phyloP scores from a whole-genome alignment of 2,888 invertebrate genomes.

The Scaptomyza reducta region DNA sequence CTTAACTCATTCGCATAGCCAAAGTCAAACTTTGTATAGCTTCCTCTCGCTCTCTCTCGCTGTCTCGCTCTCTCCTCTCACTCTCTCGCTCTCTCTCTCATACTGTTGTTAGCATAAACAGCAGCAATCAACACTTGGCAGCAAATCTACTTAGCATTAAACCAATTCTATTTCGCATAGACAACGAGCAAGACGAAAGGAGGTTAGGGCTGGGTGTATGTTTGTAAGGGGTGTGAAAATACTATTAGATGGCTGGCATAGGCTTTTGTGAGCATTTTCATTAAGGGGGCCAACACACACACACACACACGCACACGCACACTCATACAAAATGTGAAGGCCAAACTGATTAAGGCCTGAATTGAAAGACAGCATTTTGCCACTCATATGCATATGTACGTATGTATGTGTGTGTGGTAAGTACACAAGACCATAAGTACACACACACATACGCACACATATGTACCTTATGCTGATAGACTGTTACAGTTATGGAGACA shows the following conservation, averaged over 20 bases:
- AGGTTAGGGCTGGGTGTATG: neutral
- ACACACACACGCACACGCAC: too few relatives aligned
- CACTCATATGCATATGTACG: constrained; percentile 30
- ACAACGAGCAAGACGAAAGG: neutral
- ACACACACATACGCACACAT: constrained; percentile 5
- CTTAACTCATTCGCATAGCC: constrained; percentile 39
- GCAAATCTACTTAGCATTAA: constrained; percentile 74
- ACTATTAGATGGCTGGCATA: neutral
- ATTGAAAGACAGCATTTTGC: constrained; percentile 54
- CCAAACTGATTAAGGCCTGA: constrained; percentile 76
- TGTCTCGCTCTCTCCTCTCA: neutral
- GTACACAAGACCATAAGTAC: constrained; percentile 35
- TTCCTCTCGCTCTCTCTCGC: neutral
- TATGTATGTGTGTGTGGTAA: constrained; percentile 15
- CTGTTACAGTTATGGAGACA: constrained; percentile 29
- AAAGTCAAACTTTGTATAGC: constrained; percentile 44
- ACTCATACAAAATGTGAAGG: constrained; percentile 66
- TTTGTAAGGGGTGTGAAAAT: too few relatives aligned
- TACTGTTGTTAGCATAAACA: constrained; percentile 41
- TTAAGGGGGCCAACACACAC: constrained; percentile 28
- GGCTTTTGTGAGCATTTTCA: constrained; percentile 56
- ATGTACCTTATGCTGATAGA: constrained; percentile 10
- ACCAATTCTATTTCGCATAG: constrained; percentile 63
- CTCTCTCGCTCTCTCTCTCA: neutral
- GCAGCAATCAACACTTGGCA: constrained; percentile 45